Evolutionary conservation across 1,140 invertebrate genomes (phyloP).

Genomic region (Camponotus vicinus): DNA sequence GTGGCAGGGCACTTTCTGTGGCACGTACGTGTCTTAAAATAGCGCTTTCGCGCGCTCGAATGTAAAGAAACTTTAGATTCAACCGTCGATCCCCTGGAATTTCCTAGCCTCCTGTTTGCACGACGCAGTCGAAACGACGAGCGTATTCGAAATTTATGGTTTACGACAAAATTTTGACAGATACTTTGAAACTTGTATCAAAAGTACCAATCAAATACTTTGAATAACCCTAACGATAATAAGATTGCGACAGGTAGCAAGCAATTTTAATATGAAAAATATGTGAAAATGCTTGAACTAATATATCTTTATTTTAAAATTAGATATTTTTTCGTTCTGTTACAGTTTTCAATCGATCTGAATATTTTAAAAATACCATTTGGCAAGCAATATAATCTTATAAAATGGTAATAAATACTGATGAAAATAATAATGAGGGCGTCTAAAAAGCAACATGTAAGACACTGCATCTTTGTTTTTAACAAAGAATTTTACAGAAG

Average conservation of each 20-base stretch:
- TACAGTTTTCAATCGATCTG: no score
- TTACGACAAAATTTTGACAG: conserved; percentile 43
- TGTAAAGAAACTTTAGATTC: conserved; percentile 58
- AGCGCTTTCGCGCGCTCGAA: conserved; percentile 44
- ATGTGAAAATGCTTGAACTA: background rate
- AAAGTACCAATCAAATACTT: conserved; percentile 17
- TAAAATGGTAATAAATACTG: no score
- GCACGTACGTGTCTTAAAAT: conserved; percentile 60
- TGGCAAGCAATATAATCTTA: no score
- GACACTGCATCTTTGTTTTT: no score
- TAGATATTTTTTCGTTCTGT: no score
- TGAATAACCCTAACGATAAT: conserved; percentile 36
- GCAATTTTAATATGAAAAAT: background rate
- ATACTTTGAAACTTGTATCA: conserved; percentile 14
- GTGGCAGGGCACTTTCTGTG: conserved; percentile 27
- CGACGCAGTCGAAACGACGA: conserved; percentile 2
- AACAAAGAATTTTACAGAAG: no score
- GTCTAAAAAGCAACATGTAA: no score
- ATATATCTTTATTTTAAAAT: no score
- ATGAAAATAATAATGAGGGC: no score
- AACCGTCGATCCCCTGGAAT: conserved; percentile 36
- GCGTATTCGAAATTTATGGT: conserved; percentile 11
- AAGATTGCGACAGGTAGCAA: background rate
- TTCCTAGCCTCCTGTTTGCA: conserved; percentile 44
- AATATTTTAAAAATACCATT: no score